phyloP scores from a whole-genome alignment of 2,797 vertebrate species.

The Acrossocheilus fasciatus region DNA sequence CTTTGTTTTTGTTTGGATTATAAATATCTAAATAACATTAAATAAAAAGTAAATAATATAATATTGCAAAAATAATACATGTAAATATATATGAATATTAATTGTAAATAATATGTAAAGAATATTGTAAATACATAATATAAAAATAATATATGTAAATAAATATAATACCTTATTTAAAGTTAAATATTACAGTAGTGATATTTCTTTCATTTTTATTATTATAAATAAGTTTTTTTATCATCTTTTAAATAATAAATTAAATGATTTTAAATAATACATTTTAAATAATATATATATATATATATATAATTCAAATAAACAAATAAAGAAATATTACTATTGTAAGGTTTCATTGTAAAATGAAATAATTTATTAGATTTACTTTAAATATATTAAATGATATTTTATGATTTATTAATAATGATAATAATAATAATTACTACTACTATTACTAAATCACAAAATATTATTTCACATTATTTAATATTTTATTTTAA shows the following conservation, averaged over 20 bases:
- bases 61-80: background rate
- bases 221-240: too few relatives aligned
- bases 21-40: background rate
- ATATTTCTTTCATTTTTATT: too few relatives aligned
- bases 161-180: too few relatives aligned
- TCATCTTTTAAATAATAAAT: too few relatives aligned
- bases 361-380: background rate
- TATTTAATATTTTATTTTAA: background rate
- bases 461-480: background rate
- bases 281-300: too few relatives aligned
- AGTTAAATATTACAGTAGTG: too few relatives aligned
- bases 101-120: too few relatives aligned
- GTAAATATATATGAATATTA: too few relatives aligned
- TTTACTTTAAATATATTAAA: background rate
- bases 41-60: too few relatives aligned
- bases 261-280: too few relatives aligned
- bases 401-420: background rate
- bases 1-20: background rate
- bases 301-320: too few relatives aligned
- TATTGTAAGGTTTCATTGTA: background rate
- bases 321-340: background rate
- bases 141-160: too few relatives aligned
- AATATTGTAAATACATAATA: background rate
- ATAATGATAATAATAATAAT: background rate
- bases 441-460: background rate